Evolutionary conservation across 1,140 invertebrate genomes (phyloP).

Genomic region (Euura lappo): DNA sequence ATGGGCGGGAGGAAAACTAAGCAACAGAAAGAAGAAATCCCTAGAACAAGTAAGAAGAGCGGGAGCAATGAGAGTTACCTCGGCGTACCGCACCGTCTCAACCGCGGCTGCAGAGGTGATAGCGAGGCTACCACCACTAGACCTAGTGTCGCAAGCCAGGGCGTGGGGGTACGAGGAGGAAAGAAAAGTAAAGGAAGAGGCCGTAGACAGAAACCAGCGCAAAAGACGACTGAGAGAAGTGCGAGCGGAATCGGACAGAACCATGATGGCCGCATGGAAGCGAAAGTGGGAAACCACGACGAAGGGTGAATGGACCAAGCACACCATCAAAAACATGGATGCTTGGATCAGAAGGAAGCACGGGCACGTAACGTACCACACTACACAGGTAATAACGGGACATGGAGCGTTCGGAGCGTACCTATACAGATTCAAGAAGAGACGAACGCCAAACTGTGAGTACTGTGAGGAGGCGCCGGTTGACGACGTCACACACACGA

Average conservation of each 20-base stretch:
- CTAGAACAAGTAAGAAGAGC: conserved; percentile 24
- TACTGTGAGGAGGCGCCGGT: conserved; percentile 16
- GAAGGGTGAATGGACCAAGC: conserved; percentile 25
- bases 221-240: too few relatives aligned
- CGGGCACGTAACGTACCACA: conserved; percentile 25
- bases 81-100: too few relatives aligned
- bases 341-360: conserved; percentile 26
- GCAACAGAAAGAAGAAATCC: conserved; percentile 18
- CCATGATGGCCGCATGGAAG: conserved; percentile 19
- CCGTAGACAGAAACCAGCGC: neutral
- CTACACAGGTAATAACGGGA: conserved; percentile 29
- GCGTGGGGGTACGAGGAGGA: too few relatives aligned
- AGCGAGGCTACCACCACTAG: too few relatives aligned
- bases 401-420: conserved; percentile 30
- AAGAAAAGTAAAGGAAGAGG: neutral
- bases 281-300: conserved; percentile 18
- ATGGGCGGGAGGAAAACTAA: conserved; percentile 13
- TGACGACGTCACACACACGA: conserved; percentile 27
- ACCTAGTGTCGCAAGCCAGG: too few relatives aligned
- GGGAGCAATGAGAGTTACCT: conserved; percentile 23
- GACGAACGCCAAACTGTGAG: conserved; percentile 10
- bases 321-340: neutral
- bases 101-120: too few relatives aligned
- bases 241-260: neutral
- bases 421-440: neutral